Percentiles rank a stretch among this genome's conserved stretches.
Conservation (phyloP, 2,113 vertebrate genomes). For the Poicephalus gulielmi region DNA sequence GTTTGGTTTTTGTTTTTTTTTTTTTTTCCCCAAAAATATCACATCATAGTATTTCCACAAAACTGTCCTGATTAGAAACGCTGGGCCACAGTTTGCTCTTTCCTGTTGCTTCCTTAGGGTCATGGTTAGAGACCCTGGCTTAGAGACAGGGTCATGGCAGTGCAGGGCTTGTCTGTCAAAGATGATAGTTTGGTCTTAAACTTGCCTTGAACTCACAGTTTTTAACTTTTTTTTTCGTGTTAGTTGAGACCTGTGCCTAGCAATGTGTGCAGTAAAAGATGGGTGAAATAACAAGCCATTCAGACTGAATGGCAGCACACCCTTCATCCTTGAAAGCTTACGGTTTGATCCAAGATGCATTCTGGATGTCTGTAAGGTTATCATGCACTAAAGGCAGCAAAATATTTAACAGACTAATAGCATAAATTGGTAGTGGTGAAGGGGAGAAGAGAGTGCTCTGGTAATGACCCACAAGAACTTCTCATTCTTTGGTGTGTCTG, state of each 20-base stretch:
- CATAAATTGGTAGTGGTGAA: not conserved
- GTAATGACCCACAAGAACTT: not conserved
- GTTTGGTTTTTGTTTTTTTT: not conserved
- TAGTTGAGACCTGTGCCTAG: not conserved
- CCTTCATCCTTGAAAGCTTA: not conserved
- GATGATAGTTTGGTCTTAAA: not conserved
- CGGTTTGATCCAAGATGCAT: not conserved
- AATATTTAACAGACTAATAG: not conserved
- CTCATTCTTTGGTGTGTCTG: not conserved
- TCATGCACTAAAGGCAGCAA: not conserved
- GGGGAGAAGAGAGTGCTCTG: not conserved
- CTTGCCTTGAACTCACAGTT: not conserved
- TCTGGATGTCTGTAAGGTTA: not conserved
- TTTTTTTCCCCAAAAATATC: not conserved
- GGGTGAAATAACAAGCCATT: not conserved
- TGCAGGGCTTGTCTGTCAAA: not conserved
- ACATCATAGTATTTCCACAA: not conserved
- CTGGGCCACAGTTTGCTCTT: rapidly evolving
- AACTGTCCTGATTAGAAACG: not conserved
- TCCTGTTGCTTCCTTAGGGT: not conserved
- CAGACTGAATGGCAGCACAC: not conserved
- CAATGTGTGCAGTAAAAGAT: not conserved
- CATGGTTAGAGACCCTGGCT: not conserved
- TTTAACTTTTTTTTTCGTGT: not conserved
- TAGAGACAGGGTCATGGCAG: not conserved